phyloP scores from a whole-genome alignment of 2,797 vertebrate species.

The Pogoniulus pusillus region DNA sequence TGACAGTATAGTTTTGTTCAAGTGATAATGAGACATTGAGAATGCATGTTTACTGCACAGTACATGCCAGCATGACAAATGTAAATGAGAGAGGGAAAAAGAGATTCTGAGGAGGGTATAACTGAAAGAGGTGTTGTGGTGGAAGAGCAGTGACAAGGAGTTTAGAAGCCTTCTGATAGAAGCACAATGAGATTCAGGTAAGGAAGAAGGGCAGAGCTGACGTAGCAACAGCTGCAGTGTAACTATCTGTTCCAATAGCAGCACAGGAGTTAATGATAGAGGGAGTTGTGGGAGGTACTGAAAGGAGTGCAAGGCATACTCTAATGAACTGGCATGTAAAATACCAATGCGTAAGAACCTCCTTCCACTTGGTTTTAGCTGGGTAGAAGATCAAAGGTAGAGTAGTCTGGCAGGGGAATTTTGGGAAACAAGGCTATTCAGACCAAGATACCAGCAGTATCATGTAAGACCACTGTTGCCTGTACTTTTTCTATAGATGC shows the following conservation, averaged over 20 bases:
- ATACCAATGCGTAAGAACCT: background rate
- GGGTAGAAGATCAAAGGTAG: background rate
- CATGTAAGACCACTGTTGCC: background rate
- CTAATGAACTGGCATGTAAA: background rate
- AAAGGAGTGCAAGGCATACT: background rate
- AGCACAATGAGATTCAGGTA: background rate
- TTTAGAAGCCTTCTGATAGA: background rate
- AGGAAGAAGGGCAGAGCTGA: background rate
- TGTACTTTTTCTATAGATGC: background rate
- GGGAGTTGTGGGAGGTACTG: background rate
- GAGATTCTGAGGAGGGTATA: background rate
- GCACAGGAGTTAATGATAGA: background rate
- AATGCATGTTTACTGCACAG: background rate
- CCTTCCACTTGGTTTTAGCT: background rate
- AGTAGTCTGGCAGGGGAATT: background rate
- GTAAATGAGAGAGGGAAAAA: background rate
- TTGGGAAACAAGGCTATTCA: background rate
- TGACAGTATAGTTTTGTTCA: background rate
- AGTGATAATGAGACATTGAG: background rate
- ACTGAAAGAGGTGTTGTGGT: background rate
- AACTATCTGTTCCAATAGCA: background rate
- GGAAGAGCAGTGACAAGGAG: background rate
- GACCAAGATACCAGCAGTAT: background rate
- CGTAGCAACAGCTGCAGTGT: accelerated
- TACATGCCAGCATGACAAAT: background rate